These are phyloP conservation scores for Ceramica pisi DNA, from an alignment of 2,888 invertebrate species.

Conservation along the genomic window DNA sequence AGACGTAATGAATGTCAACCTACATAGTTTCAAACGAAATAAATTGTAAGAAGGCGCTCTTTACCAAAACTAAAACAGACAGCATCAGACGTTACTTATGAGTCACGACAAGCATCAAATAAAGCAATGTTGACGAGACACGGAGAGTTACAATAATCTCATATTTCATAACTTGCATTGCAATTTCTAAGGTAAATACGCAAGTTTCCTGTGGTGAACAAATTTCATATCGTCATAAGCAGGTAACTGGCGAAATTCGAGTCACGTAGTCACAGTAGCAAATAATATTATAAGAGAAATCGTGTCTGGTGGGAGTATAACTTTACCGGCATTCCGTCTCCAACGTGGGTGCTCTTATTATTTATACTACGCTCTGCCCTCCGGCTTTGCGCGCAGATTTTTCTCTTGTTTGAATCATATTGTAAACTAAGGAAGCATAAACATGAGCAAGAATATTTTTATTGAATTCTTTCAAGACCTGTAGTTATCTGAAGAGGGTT, in stretches of 20 bases:
- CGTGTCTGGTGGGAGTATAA: constrained; percentile 82
- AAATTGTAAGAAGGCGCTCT: background rate
- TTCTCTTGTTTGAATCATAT: constrained; percentile 30
- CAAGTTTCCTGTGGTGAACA: constrained; percentile 79
- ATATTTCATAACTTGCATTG: constrained; percentile 74
- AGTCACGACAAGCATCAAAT: constrained; percentile 20
- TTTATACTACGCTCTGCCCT: constrained; percentile 56
- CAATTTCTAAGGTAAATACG: constrained; percentile 81
- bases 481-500: constrained; percentile 2
- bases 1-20: too few species aligned
- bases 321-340: constrained; percentile 75
- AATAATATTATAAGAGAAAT: constrained; percentile 86
- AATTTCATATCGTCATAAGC: constrained; percentile 82
- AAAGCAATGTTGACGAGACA: constrained; percentile 42
- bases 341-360: constrained; percentile 60
- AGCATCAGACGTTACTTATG: background rate
- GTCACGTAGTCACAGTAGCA: constrained; percentile 82
- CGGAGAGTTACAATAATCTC: constrained; percentile 48
- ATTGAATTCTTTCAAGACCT: constrained; percentile 10
- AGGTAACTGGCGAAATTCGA: constrained; percentile 79
- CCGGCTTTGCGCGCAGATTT: constrained; percentile 41
- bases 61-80: background rate
- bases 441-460: constrained; percentile 2
- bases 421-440: constrained; percentile 22
- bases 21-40: background rate